Evolutionary conservation across 1,140 invertebrate species (phyloP).

Genomic region (Stegodyphus dumicola): DNA sequence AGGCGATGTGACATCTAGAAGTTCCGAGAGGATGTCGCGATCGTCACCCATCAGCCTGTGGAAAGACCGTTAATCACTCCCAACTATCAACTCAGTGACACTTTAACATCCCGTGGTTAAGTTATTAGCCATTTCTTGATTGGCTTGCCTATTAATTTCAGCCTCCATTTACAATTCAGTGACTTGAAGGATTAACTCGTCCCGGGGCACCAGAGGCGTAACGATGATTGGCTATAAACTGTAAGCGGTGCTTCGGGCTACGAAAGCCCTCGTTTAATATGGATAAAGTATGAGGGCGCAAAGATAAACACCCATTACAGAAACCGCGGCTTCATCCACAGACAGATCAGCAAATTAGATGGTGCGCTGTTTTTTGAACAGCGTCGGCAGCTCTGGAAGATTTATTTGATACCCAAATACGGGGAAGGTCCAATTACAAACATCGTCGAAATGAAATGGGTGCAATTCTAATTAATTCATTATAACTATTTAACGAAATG

Average conservation of each 20-base stretch:
- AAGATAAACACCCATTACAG: background rate
- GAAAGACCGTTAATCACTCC: conserved; percentile 15
- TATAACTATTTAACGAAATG: too few relatives aligned
- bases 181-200: conserved; percentile 45
- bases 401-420: too few relatives aligned
- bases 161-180: conserved; percentile 47
- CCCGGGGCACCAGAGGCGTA: conserved; percentile 9
- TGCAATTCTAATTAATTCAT: too few relatives aligned
- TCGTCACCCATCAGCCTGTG: too few relatives aligned
- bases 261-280: conserved; percentile 46
- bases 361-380: too few relatives aligned
- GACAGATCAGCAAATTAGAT: too few relatives aligned
- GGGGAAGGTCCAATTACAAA: too few relatives aligned
- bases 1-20: too few relatives aligned
- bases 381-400: too few relatives aligned
- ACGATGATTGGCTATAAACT: conserved; percentile 39
- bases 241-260: background rate
- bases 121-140: conserved; percentile 56
- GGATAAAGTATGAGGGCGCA: conserved; percentile 17
- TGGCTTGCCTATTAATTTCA: conserved; percentile 42
- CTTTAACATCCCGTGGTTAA: conserved; percentile 49
- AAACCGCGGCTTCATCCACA: background rate
- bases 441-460: too few relatives aligned
- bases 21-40: too few relatives aligned
- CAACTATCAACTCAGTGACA: conserved; percentile 23